phyloP scores from a whole-genome alignment of 2,113 vertebrate genomes.

The Lamprotornis superbus region DNA sequence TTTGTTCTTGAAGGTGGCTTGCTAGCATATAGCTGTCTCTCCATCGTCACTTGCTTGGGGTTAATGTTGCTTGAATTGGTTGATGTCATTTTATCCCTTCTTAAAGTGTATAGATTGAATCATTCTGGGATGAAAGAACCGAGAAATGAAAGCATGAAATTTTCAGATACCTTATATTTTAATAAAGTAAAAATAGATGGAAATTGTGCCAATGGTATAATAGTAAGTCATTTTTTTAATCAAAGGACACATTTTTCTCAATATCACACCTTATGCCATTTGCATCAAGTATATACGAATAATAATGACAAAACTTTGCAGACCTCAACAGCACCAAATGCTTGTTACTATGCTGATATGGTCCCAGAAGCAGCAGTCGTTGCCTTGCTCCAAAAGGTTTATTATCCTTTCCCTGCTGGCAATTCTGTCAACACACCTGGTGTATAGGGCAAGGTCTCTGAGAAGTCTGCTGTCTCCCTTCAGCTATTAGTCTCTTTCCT shows the following conservation, averaged over 20 bases:
- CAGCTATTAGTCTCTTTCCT: conserved; percentile 1
- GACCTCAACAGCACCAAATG: conserved; percentile 19
- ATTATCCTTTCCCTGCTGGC: conserved; percentile 54
- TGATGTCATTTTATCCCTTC: background rate
- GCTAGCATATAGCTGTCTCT: background rate
- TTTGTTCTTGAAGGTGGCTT: background rate
- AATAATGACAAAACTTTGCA: conserved; percentile 32
- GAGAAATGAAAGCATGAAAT: background rate
- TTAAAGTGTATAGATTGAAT: background rate
- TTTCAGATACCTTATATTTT: background rate
- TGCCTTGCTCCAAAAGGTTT: conserved; percentile 53
- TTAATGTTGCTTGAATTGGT: conserved; percentile 21
- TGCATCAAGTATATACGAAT: background rate
- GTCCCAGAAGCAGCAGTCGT: conserved; percentile 41
- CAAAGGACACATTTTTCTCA: background rate
- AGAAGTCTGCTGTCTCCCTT: conserved; percentile 38
- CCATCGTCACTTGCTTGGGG: background rate
- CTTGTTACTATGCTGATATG: background rate
- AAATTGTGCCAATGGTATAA: background rate
- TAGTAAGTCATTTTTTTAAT: background rate
- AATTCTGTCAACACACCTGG: conserved; percentile 52
- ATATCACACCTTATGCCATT: background rate
- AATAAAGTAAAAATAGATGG: background rate
- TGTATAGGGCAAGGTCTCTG: conserved; percentile 10
- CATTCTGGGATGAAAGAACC: background rate